Percentiles rank a stretch among this genome's conserved stretches.
These are phyloP conservation scores for Gymnogyps californianus DNA, from an alignment of 2,113 vertebrate genomes.

Conservation along the genomic window DNA sequence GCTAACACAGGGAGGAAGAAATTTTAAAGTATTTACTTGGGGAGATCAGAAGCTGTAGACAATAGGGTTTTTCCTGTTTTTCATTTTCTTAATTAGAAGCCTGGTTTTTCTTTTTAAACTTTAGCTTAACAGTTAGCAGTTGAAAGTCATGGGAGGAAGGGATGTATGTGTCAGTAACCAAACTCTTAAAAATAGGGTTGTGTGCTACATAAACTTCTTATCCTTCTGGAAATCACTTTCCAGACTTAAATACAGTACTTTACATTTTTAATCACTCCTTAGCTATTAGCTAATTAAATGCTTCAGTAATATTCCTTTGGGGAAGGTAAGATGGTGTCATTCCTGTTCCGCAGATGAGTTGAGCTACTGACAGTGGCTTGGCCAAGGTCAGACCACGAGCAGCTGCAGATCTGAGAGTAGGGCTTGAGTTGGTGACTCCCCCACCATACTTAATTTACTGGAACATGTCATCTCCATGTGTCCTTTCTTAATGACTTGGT, in stretches of 20 bases:
- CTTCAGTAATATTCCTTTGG: not conserved
- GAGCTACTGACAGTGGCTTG: not conserved
- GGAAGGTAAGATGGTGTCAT: not conserved
- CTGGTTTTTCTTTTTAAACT: not conserved
- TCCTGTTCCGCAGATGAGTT: not conserved
- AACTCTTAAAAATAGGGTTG: not conserved
- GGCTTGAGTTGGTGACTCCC: not conserved
- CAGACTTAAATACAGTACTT: constrained; percentile 28
- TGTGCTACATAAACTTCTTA: not conserved
- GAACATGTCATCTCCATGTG: not conserved
- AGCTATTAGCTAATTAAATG: constrained; percentile 20
- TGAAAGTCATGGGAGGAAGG: not conserved
- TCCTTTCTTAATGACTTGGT: not conserved
- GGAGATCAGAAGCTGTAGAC: not conserved
- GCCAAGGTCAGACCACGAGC: not conserved
- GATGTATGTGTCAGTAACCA: not conserved
- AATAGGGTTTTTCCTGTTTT: not conserved
- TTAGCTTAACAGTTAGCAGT: not conserved
- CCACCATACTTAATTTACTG: not conserved
- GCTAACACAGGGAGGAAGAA: not conserved
- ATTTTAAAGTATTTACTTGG: not conserved
- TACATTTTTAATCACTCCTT: constrained; percentile 42
- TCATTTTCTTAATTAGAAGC: not conserved
- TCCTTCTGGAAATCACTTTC: not conserved
- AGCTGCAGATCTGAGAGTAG: not conserved